Evolutionary conservation across 2,797 vertebrate species (phyloP).

Genomic region (Prionace glauca): DNA sequence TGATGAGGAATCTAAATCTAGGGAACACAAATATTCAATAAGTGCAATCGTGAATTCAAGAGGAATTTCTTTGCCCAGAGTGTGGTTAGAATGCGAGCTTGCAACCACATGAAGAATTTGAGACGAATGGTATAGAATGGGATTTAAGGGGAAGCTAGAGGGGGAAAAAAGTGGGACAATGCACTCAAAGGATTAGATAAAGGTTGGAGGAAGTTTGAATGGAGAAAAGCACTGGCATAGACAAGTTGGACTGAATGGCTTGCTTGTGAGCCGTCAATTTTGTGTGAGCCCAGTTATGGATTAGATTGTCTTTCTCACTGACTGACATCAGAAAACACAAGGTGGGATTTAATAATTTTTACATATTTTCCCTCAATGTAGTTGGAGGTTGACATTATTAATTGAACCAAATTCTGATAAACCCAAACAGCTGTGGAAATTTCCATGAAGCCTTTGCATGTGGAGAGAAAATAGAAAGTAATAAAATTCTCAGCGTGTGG

Average conservation of each 20-base stretch:
- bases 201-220: background rate
- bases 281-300: background rate
- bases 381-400: background rate
- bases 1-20: background rate
- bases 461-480: slow-evolving; percentile 68
- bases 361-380: background rate
- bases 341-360: background rate
- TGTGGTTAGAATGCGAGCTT: background rate
- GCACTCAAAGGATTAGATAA: background rate
- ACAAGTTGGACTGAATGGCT: background rate
- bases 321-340: background rate
- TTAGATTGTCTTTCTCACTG: background rate
- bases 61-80: background rate
- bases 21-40: background rate
- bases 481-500: slow-evolving; percentile 69
- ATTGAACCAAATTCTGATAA: slow-evolving; percentile 43
- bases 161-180: background rate
- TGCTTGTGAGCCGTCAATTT: background rate
- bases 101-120: background rate
- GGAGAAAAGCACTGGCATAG: too few species aligned
- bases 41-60: background rate
- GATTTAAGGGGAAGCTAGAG: background rate
- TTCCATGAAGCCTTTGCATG: slow-evolving; percentile 61
- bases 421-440: slow-evolving; percentile 63
- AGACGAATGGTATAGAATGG: background rate